phyloP scores from a whole-genome alignment of 2,113 vertebrate genomes.

The Arothron firmamentum region DNA sequence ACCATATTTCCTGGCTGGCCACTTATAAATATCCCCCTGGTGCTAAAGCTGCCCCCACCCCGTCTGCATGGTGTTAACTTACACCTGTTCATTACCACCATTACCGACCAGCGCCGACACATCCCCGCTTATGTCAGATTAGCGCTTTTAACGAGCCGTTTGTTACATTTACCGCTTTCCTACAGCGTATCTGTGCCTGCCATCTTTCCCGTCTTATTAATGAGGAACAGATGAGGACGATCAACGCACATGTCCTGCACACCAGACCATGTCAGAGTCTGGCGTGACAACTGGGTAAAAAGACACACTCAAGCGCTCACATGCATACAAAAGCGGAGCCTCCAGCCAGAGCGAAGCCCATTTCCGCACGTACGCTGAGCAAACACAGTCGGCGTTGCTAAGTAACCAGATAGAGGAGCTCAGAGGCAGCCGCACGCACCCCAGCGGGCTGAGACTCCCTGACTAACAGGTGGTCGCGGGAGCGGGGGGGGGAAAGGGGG shows the following conservation, averaged over 20 bases:
- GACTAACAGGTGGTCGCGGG: slow-evolving; percentile 69
- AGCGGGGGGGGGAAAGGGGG: not conserved
- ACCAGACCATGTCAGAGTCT: slow-evolving; percentile 18
- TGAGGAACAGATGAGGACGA: slow-evolving; percentile 23
- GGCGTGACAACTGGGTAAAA: slow-evolving; percentile 42
- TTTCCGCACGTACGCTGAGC: slow-evolving; percentile 67
- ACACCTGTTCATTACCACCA: slow-evolving; percentile 30
- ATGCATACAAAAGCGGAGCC: slow-evolving; percentile 49
- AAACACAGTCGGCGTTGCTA: slow-evolving; percentile 73
- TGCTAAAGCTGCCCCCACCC: slow-evolving; percentile 25
- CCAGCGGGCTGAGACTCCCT: slow-evolving; percentile 56
- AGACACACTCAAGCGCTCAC: slow-evolving; percentile 32
- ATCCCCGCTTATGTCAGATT: slow-evolving; percentile 2
- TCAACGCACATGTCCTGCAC: not conserved
- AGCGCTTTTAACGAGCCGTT: slow-evolving; percentile 24
- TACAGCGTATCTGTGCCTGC: slow-evolving; percentile 13
- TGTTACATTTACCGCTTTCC: slow-evolving; percentile 38
- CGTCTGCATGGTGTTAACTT: slow-evolving; percentile 14
- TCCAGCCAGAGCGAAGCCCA: slow-evolving; percentile 54
- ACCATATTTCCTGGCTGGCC: slow-evolving; percentile 33
- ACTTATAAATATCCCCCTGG: slow-evolving; percentile 31
- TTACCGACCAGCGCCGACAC: not conserved
- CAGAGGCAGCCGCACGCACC: slow-evolving; percentile 61
- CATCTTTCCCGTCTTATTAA: not conserved
- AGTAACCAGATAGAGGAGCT: slow-evolving; percentile 72